Percentiles rank a stretch among this genome's conserved stretches.
phyloP scores from a whole-genome alignment of 2,113 vertebrate species.

The Sander vitreus region DNA sequence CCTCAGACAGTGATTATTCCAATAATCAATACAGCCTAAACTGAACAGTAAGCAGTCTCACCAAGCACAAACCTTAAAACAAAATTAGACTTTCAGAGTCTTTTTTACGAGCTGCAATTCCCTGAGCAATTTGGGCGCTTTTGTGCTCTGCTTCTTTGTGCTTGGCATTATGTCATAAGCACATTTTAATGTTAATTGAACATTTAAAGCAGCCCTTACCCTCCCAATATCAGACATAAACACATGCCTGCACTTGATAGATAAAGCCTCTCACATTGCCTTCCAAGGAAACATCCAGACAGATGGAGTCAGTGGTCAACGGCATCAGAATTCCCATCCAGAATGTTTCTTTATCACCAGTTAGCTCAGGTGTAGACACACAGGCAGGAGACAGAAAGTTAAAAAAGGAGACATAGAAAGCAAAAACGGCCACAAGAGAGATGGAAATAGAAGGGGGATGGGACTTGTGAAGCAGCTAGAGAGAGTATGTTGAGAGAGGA shows the following conservation, averaged over 20 bases:
- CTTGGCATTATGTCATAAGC: constrained; percentile 70
- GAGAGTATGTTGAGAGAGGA: constrained; percentile 38
- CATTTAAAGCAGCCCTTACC: constrained; percentile 72
- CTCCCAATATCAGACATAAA: constrained; percentile 71
- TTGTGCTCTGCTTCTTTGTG: constrained; percentile 74
- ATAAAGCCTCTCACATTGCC: constrained; percentile 74
- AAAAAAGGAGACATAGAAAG: constrained; percentile 14
- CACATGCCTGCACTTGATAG: constrained; percentile 77
- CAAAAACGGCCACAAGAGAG: constrained; percentile 20
- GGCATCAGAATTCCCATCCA: constrained; percentile 59
- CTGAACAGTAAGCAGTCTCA: constrained; percentile 45
- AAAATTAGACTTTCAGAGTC: constrained; percentile 55
- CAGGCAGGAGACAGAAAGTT: constrained; percentile 15
- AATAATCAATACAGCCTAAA: constrained; percentile 58
- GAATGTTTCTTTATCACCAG: constrained; percentile 51
- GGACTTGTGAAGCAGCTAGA: constrained; percentile 19
- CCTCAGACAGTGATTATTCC: constrained; percentile 44
- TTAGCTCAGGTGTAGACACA: constrained; percentile 37
- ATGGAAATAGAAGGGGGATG: not conserved
- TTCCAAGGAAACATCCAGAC: constrained; percentile 52
- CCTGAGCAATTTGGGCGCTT: constrained; percentile 70
- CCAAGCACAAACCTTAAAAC: constrained; percentile 55
- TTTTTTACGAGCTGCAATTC: constrained; percentile 50
- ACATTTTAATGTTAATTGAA: constrained; percentile 82
- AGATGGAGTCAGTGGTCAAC: constrained; percentile 65